Evolutionary conservation across 2,888 invertebrate genomes (phyloP).

Genomic region (Eudasyphora cyanicolor): DNA sequence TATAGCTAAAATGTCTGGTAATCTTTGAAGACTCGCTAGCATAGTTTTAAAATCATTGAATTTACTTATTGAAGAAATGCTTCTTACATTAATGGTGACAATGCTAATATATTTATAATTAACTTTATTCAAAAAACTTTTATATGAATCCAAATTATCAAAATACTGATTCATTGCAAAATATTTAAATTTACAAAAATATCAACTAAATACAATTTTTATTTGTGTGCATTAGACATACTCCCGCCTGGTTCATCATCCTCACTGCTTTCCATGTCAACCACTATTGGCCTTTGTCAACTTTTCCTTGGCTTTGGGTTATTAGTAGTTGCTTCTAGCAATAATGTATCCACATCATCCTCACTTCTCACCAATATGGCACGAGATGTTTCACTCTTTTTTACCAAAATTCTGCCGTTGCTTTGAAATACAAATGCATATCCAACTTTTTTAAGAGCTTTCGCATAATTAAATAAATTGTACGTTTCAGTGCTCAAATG

Average conservation of each 20-base stretch:
- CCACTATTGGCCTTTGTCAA: neutral
- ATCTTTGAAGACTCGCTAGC: neutral
- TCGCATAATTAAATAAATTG: constrained; percentile 2
- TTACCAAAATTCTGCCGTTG: too few species aligned
- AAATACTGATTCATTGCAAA: neutral
- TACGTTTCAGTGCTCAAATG: neutral
- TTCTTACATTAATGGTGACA: neutral
- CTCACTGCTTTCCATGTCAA: neutral
- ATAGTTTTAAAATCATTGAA: neutral
- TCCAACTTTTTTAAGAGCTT: constrained; percentile 6
- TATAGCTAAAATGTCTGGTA: constrained; percentile 10
- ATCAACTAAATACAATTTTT: too few species aligned
- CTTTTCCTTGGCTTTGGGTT: neutral
- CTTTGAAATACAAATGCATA: too few species aligned
- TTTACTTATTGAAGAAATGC: neutral
- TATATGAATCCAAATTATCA: neutral
- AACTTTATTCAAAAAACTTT: neutral
- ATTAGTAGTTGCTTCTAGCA: neutral
- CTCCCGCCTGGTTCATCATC: neutral
- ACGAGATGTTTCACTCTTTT: too few species aligned
- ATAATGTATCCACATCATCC: constrained; percentile 11
- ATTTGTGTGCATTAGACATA: neutral
- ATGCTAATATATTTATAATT: constrained; percentile 7
- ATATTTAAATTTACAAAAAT: neutral
- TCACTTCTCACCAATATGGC: neutral